Conservation (phyloP, 2,113 vertebrate species). For the Dunckerocampus dactyliophorus region DNA sequence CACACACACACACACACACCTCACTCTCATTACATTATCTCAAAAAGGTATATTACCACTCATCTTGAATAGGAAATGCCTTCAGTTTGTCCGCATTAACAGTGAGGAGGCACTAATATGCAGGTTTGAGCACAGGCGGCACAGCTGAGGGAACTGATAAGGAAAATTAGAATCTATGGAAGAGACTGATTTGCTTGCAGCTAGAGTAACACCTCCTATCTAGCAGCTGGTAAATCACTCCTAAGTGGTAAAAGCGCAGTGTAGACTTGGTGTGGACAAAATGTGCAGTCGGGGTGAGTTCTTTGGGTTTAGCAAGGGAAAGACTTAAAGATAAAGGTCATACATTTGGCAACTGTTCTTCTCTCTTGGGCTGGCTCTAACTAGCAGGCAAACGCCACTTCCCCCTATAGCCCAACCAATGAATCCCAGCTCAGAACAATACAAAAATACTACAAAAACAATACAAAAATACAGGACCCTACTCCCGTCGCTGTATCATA, state of each 20-base stretch:
- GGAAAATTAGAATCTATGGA: neutral
- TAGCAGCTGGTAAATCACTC: constrained; percentile 7
- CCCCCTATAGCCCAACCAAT: too few relatives aligned
- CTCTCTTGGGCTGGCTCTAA: too few relatives aligned
- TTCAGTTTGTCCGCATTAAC: neutral
- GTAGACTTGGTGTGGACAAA: neutral
- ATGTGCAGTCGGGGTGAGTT: neutral
- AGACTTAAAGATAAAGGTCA: neutral
- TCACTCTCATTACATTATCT: neutral
- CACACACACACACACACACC: too few relatives aligned
- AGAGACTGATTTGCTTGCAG: constrained; percentile 5
- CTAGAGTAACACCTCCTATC: constrained; percentile 5
- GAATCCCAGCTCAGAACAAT: too few relatives aligned
- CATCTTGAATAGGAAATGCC: neutral
- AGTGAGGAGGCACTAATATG: neutral
- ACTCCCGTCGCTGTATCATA: too few relatives aligned
- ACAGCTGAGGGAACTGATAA: constrained; percentile 8
- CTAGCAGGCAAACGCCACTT: too few relatives aligned
- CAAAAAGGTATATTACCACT: neutral
- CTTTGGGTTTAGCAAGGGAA: neutral
- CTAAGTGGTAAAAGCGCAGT: neutral
- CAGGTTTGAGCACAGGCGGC: neutral
- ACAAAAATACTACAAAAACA: too few relatives aligned
- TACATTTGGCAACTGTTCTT: too few relatives aligned
- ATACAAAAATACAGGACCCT: too few relatives aligned